Evolutionary conservation across 2,888 invertebrate species (phyloP).

Genomic region (Euphydryas editha): DNA sequence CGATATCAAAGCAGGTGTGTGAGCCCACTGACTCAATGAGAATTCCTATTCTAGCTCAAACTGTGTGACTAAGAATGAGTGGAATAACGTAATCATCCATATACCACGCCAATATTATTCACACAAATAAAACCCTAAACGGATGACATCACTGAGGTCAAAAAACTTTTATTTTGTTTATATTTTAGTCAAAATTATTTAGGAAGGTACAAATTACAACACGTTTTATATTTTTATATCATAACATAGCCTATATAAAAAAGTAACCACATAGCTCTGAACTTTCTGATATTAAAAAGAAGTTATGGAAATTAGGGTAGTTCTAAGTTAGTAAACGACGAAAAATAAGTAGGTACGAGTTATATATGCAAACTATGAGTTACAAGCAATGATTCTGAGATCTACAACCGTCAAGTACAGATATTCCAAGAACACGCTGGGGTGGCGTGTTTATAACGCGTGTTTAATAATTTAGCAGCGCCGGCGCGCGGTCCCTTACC

Average conservation of each 20-base stretch:
- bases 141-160: not conserved
- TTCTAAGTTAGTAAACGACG: constrained; percentile 10
- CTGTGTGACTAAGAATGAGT: constrained; percentile 14
- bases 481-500: constrained; percentile 65
- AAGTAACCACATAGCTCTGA: no score
- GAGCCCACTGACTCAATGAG: constrained; percentile 78
- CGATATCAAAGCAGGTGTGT: constrained; percentile 82
- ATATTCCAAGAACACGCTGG: constrained; percentile 67
- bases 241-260: no score
- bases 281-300: not conserved
- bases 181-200: not conserved
- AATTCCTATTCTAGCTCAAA: constrained; percentile 65
- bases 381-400: constrained; percentile 59
- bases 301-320: not conserved
- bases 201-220: no score
- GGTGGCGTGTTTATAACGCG: constrained; percentile 75
- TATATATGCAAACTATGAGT: constrained; percentile 19
- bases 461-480: constrained; percentile 80
- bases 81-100: constrained; percentile 5
- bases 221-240: no score
- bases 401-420: constrained; percentile 59
- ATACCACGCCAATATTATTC: not conserved
- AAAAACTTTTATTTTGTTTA: not conserved
- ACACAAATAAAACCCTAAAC: not conserved
- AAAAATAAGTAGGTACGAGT: not conserved